Base-by-base conservation (phyloP, 2,113 vertebrate species). In the Pycnonotus jocosus region DNA sequence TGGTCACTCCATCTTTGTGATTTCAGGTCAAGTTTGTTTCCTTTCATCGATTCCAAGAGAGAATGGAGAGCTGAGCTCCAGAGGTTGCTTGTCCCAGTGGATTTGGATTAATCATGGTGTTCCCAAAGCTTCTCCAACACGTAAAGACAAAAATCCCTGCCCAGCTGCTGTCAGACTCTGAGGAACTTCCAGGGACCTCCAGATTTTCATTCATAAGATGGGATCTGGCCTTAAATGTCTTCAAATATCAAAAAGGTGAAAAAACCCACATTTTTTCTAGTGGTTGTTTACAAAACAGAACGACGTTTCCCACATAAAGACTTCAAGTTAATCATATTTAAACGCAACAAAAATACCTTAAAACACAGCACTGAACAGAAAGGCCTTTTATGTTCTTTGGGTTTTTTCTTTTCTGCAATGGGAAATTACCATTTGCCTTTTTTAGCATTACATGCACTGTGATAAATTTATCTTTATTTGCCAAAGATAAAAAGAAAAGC, bases 401-500 rank as follows among this genome's bases (percentile, higher is more conserved):
- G 38, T 8, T 30, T 6, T 9, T 27, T 15, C 2, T 37, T 25
- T 23, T 5, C 11, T 38, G 2, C 10, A 58, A 15, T 47, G n/a
- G 20, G 20, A 91, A 85, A 91, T 87, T 69, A 72, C 37, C 45
- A 44, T 82, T 96, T 90, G 18, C 37, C 71, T 87, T 54, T 95
- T 95, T 45, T 31, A 88, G 19, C 17, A 62, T 47, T n/a, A 31
- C 19, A 66, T 14, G 66, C 44, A 58, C 48, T 66, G 78, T 73
- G 47, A 88, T 51, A 77, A 90, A 90, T 42, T 80, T 11, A 50
- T 83, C 45, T 62, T 76, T 72, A 31, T 73, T 25, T 88, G 50
- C 70, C 69, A 89, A 87, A 71, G 19, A 9, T 40, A 18, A 6
- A 10, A 24, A 42, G 21, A 47, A 72, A 84, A 74, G 50, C 61